Conservation (phyloP, 1,140 invertebrate species). For the Panonychus citri region DNA sequence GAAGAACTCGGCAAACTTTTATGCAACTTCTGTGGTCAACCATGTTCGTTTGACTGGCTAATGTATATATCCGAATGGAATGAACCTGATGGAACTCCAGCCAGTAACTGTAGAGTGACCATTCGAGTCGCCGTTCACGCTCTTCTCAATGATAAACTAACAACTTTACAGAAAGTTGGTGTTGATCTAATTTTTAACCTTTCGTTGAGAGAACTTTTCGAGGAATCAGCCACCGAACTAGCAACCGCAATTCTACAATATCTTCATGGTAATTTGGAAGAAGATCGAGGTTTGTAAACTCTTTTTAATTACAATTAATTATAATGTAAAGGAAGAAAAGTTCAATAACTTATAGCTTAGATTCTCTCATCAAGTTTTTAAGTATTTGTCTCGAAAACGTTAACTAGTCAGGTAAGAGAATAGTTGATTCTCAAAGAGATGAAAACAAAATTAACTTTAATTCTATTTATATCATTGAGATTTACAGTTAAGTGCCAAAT, state of each 20-base stretch:
- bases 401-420: no score
- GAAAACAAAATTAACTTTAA: neutral
- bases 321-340: no score
- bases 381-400: no score
- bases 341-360: no score
- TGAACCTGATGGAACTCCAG: slow-evolving; percentile 30
- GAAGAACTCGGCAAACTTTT: slow-evolving; percentile 51
- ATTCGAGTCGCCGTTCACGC: slow-evolving; percentile 69
- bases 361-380: no score
- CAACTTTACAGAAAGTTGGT: slow-evolving; percentile 45
- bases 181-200: slow-evolving; percentile 70
- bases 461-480: neutral
- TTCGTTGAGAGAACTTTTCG: slow-evolving; percentile 78
- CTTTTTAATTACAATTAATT: no score
- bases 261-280: slow-evolving; percentile 47
- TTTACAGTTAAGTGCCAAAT: no score
- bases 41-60: slow-evolving; percentile 70
- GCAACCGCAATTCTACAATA: slow-evolving; percentile 76
- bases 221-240: slow-evolving; percentile 72
- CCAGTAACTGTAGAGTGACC: slow-evolving; percentile 68
- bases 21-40: slow-evolving; percentile 69
- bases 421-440: no score
- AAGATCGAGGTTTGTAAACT: slow-evolving; percentile 38
- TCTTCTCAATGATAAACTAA: slow-evolving; percentile 41
- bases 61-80: slow-evolving; percentile 44